These are phyloP conservation scores for Sthenelais limicola DNA, from an alignment of 2,888 invertebrate species.

Conservation along the genomic window DNA sequence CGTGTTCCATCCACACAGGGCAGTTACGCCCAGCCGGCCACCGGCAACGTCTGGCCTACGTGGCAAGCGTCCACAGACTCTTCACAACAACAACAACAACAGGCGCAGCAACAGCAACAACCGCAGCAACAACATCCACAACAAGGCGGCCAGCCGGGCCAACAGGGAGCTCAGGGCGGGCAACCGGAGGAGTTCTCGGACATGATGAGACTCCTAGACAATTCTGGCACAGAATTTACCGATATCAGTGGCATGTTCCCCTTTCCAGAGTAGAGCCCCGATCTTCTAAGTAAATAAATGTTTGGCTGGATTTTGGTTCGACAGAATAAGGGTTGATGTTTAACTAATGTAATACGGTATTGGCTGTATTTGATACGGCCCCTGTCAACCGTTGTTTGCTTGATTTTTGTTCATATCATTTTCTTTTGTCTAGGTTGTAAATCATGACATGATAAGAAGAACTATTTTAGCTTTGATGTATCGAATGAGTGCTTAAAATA, in stretches of 20 bases:
- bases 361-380: too few species aligned
- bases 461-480: too few species aligned
- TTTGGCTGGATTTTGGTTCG: too few species aligned
- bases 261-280: slow-evolving; percentile 60
- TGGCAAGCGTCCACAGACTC: slow-evolving; percentile 55
- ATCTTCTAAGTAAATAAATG: too few species aligned
- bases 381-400: too few species aligned
- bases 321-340: too few species aligned
- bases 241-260: slow-evolving; percentile 69
- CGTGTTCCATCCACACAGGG: slow-evolving; percentile 47
- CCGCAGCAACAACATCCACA: slow-evolving; percentile 41
- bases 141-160: slow-evolving; percentile 39
- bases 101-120: slow-evolving; percentile 48
- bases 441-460: too few species aligned
- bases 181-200: slow-evolving; percentile 66
- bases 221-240: slow-evolving; percentile 64
- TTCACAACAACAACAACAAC: slow-evolving; percentile 43
- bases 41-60: slow-evolving; percentile 54
- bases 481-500: too few species aligned
- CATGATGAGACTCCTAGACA: slow-evolving; percentile 68
- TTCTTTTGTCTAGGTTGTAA: too few species aligned
- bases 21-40: slow-evolving; percentile 27
- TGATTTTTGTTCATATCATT: too few species aligned
- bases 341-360: too few species aligned
- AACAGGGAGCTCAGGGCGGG: slow-evolving; percentile 46